phyloP scores from a whole-genome alignment of 2,888 invertebrate species.

The Epicampocera succincta region DNA sequence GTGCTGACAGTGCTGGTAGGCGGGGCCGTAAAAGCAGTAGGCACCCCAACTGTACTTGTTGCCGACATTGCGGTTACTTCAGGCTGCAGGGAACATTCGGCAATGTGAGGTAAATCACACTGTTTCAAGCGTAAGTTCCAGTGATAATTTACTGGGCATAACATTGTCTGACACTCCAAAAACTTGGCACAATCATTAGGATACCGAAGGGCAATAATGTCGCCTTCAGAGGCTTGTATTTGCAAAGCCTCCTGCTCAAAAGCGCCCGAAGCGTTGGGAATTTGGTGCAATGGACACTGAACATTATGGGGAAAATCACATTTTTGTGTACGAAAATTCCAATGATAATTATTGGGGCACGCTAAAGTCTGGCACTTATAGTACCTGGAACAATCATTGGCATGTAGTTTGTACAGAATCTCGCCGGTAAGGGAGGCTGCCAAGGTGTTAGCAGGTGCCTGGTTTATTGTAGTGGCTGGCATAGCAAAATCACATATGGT shows the following conservation, averaged over 20 bases:
- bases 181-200: constrained; percentile 75
- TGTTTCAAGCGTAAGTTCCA: constrained; percentile 72
- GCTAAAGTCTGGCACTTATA: constrained; percentile 72
- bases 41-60: constrained; percentile 53
- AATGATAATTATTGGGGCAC: constrained; percentile 74
- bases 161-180: constrained; percentile 71
- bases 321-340: constrained; percentile 71
- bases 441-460: neutral
- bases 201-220: constrained; percentile 64
- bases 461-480: neutral
- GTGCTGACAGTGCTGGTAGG: constrained; percentile 3
- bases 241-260: neutral
- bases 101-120: constrained; percentile 73
- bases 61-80: neutral
- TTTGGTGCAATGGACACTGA: constrained; percentile 66
- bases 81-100: constrained; percentile 68
- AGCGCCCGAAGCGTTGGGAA: neutral
- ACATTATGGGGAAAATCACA: constrained; percentile 74
- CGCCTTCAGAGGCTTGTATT: neutral
- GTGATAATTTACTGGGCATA: constrained; percentile 72
- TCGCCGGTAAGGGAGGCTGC: neutral
- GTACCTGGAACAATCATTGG: constrained; percentile 75
- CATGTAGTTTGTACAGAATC: constrained; percentile 69
- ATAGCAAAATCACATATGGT: constrained; percentile 71
- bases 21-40: constrained; percentile 64